Conservation (phyloP, 1,140 invertebrate species). For the Potamilus streckersoni region DNA sequence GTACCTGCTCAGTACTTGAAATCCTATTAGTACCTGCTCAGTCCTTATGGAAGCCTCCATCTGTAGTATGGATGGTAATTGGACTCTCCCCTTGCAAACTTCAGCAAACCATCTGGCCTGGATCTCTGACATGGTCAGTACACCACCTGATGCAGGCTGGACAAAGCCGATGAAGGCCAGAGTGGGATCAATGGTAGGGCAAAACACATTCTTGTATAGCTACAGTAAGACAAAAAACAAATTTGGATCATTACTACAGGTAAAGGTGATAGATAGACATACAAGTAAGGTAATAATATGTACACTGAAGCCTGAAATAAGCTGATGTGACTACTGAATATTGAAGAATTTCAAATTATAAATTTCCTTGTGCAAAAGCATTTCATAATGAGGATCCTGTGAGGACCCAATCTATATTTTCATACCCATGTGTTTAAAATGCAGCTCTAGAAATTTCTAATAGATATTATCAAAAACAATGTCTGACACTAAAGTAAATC, state of each 20-base stretch:
- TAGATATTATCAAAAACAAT: no score
- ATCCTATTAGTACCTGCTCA: conserved; percentile 36
- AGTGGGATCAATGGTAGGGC: conserved; percentile 50
- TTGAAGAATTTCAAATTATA: no score
- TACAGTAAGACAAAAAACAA: conserved; percentile 32
- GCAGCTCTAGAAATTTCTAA: no score
- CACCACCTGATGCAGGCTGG: conserved; percentile 63
- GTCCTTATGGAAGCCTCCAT: conserved; percentile 53
- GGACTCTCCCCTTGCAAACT: conserved; percentile 46
- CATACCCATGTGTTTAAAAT: no score
- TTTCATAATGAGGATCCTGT: no score
- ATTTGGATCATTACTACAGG: background rate
- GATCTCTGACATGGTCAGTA: conserved; percentile 64
- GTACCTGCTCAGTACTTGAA: no score
- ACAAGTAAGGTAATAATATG: background rate
- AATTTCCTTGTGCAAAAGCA: no score
- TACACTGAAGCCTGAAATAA: background rate
- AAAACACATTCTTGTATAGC: conserved; percentile 65
- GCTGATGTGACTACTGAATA: background rate
- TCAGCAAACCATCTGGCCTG: conserved; percentile 65
- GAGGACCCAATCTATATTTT: no score
- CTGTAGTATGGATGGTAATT: conserved; percentile 45
- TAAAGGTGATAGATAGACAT: background rate
- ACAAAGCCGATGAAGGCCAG: conserved; percentile 65
- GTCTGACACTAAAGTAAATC: no score